Evolutionary conservation across 2,113 vertebrate genomes (phyloP).

Genomic region (Tupaia chinensis): DNA sequence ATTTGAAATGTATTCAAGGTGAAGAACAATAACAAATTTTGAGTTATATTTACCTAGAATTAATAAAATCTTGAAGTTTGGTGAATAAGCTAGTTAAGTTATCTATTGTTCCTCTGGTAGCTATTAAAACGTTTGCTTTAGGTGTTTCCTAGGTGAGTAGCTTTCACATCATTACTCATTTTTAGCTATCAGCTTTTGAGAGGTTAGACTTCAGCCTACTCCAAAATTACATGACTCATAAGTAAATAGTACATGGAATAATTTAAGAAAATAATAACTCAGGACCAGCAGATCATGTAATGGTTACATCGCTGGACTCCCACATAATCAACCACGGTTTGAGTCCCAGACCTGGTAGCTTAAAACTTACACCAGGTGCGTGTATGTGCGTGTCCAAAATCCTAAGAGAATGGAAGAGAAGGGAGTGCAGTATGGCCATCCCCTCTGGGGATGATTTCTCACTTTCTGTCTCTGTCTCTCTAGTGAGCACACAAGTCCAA

Average conservation of each 20-base stretch:
- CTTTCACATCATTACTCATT: background rate
- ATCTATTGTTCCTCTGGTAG: background rate
- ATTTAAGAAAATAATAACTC: too few species aligned
- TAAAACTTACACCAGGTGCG: too few species aligned
- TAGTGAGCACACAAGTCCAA: too few species aligned
- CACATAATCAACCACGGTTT: too few species aligned
- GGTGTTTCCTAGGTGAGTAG: background rate
- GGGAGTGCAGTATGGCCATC: too few species aligned
- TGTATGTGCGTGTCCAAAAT: too few species aligned
- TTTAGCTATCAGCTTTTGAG: background rate
- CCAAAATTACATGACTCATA: background rate
- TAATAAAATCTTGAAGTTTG: background rate
- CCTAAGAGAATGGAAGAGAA: too few species aligned
- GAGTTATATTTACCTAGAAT: constrained; percentile 13
- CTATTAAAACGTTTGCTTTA: background rate
- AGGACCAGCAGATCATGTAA: too few species aligned
- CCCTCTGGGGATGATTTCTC: too few species aligned
- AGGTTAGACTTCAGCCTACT: background rate
- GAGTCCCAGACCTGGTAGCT: too few species aligned
- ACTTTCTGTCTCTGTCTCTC: too few species aligned
- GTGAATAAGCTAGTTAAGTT: background rate
- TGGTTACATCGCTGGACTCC: too few species aligned
- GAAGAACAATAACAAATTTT: background rate
- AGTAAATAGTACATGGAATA: background rate
- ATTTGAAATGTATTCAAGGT: background rate